Conservation (phyloP, 2,113 vertebrate genomes). For the Phocoena phocoena region DNA sequence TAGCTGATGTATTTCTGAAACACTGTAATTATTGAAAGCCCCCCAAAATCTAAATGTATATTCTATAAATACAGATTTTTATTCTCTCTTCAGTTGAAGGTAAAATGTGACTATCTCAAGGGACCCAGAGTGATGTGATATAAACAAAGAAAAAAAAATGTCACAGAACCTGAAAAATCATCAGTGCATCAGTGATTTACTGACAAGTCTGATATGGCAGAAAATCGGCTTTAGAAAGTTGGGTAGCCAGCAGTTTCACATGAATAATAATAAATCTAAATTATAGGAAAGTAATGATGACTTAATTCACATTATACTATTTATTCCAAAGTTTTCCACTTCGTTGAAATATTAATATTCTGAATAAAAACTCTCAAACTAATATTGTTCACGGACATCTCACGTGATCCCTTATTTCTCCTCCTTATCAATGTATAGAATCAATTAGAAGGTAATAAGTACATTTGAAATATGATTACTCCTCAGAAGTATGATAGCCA, state of each 20-base stretch:
- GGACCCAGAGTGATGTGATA: neutral
- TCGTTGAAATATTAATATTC: constrained; percentile 17
- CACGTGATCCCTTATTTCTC: neutral
- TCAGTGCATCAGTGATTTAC: neutral
- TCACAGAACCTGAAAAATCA: neutral
- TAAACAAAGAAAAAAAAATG: neutral
- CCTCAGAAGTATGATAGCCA: neutral
- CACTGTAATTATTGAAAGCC: neutral
- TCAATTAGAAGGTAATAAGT: neutral
- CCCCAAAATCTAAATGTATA: neutral
- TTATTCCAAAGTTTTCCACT: constrained; percentile 45
- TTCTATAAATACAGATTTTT: neutral
- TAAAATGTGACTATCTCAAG: neutral
- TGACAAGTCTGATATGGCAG: neutral
- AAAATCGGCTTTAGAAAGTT: neutral
- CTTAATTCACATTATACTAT: neutral
- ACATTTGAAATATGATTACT: neutral
- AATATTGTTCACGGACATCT: neutral
- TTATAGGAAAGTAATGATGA: neutral
- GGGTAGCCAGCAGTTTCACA: neutral
- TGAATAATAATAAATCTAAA: constrained; percentile 3
- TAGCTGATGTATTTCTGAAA: neutral
- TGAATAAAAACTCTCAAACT: constrained; percentile 8
- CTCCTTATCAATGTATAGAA: neutral
- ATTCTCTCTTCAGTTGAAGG: neutral